Evolutionary conservation across 2,797 vertebrate species (phyloP).

Genomic region (Gymnopithys bicolor): DNA sequence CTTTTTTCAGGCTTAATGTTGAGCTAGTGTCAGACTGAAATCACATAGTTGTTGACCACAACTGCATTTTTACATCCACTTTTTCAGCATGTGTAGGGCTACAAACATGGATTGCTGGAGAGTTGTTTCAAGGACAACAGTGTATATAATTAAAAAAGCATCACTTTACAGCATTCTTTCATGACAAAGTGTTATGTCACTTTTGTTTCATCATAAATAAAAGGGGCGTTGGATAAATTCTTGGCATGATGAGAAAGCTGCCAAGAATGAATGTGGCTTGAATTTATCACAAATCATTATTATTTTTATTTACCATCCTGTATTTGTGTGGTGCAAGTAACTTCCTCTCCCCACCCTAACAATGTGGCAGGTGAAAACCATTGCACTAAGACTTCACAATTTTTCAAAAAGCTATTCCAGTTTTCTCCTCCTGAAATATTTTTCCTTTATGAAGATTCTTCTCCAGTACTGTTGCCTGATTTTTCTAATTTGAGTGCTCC

Average conservation of each 20-base stretch:
- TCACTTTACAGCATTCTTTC: slow-evolving; percentile 68
- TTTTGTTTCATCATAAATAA: slow-evolving; percentile 78
- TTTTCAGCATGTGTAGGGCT: slow-evolving; percentile 3
- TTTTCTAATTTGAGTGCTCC: neutral
- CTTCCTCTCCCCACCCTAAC: neutral
- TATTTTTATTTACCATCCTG: slow-evolving; percentile 41
- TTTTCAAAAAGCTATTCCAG: neutral
- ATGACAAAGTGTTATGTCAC: slow-evolving; percentile 71
- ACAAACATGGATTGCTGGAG: slow-evolving; percentile 63
- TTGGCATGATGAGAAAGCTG: slow-evolving; percentile 65
- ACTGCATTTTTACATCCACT: slow-evolving; percentile 46
- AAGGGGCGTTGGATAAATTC: slow-evolving; percentile 63
- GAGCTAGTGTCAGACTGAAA: neutral
- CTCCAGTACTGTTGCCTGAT: neutral
- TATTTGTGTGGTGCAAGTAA: neutral
- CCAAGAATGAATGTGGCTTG: slow-evolving; percentile 60
- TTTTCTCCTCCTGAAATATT: neutral
- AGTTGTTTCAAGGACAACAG: slow-evolving; percentile 57
- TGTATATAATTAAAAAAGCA: slow-evolving; percentile 67
- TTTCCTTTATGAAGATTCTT: neutral
- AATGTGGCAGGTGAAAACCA: slow-evolving; percentile 2
- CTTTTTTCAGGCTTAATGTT: neutral
- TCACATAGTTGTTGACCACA: neutral
- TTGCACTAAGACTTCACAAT: neutral
- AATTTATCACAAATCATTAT: slow-evolving; percentile 64